These are phyloP conservation scores for Indicator maculatus DNA, from an alignment of 2,113 vertebrate genomes.

Conservation along the genomic window DNA sequence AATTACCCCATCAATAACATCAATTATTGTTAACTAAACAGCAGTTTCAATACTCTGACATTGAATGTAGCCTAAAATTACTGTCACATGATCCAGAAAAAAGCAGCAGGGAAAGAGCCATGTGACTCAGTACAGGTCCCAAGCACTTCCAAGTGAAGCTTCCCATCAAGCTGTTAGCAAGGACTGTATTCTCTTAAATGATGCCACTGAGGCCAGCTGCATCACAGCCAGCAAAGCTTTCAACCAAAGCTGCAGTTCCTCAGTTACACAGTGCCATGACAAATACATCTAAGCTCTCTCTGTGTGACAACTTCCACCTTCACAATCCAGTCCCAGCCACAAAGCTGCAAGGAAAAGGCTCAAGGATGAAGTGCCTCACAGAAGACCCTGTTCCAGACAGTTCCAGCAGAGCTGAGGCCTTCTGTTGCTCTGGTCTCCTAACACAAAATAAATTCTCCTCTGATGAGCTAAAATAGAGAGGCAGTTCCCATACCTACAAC, in stretches of 20 bases:
- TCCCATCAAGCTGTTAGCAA: neutral
- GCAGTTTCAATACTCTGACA: neutral
- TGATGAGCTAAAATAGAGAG: neutral
- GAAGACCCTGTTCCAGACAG: neutral
- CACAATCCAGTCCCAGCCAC: neutral
- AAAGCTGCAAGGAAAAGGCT: neutral
- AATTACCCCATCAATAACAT: neutral
- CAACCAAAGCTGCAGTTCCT: neutral
- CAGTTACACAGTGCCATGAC: neutral
- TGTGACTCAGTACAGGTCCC: neutral
- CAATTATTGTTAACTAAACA: neutral
- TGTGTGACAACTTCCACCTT: neutral
- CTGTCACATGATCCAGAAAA: neutral
- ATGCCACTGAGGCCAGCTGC: neutral
- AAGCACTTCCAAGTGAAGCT: neutral
- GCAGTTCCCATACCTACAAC: neutral
- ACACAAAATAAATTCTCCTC: neutral
- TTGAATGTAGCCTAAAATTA: neutral
- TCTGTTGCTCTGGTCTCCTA: neutral
- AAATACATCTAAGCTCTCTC: neutral
- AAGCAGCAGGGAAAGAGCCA: neutral
- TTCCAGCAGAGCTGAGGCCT: neutral
- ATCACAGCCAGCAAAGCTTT: neutral
- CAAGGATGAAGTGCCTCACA: neutral
- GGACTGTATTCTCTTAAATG: neutral